Evolutionary conservation across 2,113 vertebrate genomes (phyloP).

Genomic region (Enhydra lutris): DNA sequence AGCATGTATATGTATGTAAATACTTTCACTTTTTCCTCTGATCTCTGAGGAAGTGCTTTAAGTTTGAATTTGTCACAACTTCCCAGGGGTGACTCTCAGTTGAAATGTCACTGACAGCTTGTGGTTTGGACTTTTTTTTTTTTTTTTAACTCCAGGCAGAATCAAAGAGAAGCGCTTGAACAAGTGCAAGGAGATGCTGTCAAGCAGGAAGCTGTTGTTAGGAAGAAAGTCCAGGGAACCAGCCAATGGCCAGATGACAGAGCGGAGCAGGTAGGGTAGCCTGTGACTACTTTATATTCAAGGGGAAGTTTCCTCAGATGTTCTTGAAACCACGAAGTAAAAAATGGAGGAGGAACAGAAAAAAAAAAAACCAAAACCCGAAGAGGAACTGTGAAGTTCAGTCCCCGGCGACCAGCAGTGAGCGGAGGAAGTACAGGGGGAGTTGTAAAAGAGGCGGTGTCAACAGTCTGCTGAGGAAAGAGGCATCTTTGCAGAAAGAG

Average conservation of each 20-base stretch:
- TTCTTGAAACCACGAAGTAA: slow-evolving; percentile 19
- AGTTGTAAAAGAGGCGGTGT: slow-evolving; percentile 75
- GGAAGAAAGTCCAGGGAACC: slow-evolving; percentile 54
- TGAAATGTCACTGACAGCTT: slow-evolving; percentile 59
- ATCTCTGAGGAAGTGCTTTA: slow-evolving; percentile 6
- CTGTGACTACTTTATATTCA: not conserved
- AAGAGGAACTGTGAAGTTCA: slow-evolving; percentile 65
- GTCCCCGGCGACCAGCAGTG: slow-evolving; percentile 67
- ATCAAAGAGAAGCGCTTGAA: slow-evolving; percentile 65
- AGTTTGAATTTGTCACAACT: slow-evolving; percentile 25
- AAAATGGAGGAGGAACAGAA: slow-evolving; percentile 45
- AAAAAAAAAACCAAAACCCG: not conserved
- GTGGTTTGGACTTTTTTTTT: slow-evolving; percentile 66
- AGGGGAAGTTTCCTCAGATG: not conserved
- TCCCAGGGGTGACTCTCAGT: not conserved
- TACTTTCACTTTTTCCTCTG: slow-evolving; percentile 51
- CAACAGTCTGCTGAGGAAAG: slow-evolving; percentile 80
- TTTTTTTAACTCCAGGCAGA: slow-evolving; percentile 55
- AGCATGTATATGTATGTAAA: not conserved
- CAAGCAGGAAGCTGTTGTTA: slow-evolving; percentile 53
- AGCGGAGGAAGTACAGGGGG: slow-evolving; percentile 80
- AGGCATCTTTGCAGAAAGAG: slow-evolving; percentile 76
- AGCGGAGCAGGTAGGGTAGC: slow-evolving; percentile 51
- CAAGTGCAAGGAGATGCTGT: slow-evolving; percentile 70
- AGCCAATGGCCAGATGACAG: slow-evolving; percentile 23